phyloP scores from a whole-genome alignment of 2,113 vertebrate species.

The Muntiacus reevesi region DNA sequence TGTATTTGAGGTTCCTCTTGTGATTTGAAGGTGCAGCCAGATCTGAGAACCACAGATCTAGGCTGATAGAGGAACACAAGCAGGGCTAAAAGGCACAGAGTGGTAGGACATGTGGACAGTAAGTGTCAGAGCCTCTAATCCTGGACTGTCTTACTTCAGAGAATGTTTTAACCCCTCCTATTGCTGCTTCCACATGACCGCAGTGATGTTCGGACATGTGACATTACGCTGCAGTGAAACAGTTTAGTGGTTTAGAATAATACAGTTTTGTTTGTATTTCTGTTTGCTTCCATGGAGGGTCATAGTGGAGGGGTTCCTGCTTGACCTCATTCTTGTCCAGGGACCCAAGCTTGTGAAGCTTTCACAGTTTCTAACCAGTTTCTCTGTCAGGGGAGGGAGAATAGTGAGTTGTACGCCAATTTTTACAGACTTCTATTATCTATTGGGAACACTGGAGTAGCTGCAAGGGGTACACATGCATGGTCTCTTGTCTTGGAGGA shows the following conservation, averaged over 20 bases:
- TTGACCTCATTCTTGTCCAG: background rate
- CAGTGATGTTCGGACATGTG: background rate
- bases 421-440: background rate
- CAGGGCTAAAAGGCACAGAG: too few relatives aligned
- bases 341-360: background rate
- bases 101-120: too few relatives aligned
- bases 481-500: background rate
- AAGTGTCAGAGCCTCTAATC: background rate
- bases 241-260: background rate
- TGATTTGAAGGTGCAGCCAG: background rate
- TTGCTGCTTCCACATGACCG: background rate
- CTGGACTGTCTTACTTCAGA: background rate
- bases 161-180: background rate
- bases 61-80: background rate
- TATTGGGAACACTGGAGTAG: background rate
- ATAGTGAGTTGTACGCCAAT: background rate
- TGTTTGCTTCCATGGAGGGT: background rate
- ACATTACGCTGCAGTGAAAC: background rate
- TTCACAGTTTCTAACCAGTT: background rate
- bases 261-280: background rate
- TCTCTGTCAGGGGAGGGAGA: background rate
- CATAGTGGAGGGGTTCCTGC: accelerated
- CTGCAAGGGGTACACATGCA: accelerated
- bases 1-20: background rate
- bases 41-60: background rate